These are phyloP conservation scores for Notiomystis cincta DNA, from an alignment of 2,113 vertebrate species.

Conservation along the genomic window DNA sequence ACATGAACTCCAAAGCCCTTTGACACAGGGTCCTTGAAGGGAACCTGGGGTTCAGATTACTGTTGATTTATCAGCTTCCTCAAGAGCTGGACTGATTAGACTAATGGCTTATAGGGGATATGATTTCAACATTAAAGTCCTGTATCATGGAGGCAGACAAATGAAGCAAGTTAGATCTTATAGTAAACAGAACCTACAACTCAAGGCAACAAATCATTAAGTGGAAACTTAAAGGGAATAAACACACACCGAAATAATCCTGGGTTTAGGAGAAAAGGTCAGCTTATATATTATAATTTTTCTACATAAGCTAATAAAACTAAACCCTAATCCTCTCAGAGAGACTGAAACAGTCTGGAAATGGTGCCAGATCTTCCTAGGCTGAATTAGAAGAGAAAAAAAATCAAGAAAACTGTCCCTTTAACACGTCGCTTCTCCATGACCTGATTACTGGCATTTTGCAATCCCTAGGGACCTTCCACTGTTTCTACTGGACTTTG, in stretches of 20 bases:
- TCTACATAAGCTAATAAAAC: neutral
- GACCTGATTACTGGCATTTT: neutral
- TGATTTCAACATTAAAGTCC: neutral
- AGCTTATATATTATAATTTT: neutral
- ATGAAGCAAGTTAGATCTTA: neutral
- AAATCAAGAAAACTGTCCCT: neutral
- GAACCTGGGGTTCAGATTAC: neutral
- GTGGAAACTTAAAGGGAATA: neutral
- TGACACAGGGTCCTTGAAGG: neutral
- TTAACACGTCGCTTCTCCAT: neutral
- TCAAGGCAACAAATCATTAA: neutral
- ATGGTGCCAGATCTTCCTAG: neutral
- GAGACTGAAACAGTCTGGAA: neutral
- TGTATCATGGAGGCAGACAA: neutral
- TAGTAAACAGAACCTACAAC: neutral
- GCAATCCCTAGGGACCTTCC: neutral
- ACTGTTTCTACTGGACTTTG: neutral
- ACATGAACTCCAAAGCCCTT: neutral
- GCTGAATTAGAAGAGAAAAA: neutral
- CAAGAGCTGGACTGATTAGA: neutral
- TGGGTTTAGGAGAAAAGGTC: neutral
- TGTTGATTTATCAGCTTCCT: slow-evolving; percentile 21
- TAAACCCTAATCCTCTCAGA: neutral
- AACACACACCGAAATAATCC: neutral
- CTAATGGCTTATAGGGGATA: neutral